phyloP scores from a whole-genome alignment of 1,140 invertebrate species.

The Sarcophaga bullata region DNA sequence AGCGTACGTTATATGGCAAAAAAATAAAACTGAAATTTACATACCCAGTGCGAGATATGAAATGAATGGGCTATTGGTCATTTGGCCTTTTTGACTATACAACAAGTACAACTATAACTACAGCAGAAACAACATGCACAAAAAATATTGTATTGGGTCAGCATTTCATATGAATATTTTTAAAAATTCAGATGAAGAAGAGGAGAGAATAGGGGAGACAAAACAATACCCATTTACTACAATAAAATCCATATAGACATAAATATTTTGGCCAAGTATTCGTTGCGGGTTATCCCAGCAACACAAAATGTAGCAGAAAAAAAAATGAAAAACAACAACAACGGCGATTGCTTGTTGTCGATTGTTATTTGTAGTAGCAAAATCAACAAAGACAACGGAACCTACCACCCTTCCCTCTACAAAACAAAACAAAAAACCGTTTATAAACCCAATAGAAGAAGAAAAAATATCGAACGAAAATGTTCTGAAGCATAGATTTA shows the following conservation, averaged over 20 bases:
- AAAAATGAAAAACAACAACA: slow-evolving; percentile 25
- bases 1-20: not conserved
- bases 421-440: no score
- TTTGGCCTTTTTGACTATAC: slow-evolving; percentile 38
- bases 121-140: not conserved
- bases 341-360: slow-evolving; percentile 34
- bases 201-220: not conserved
- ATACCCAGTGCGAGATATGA: slow-evolving; percentile 37
- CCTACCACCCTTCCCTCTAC: no score
- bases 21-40: slow-evolving; percentile 31
- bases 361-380: slow-evolving; percentile 28
- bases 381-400: not conserved
- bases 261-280: slow-evolving; percentile 38
- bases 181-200: not conserved
- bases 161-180: slow-evolving; percentile 39
- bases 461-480: slow-evolving; percentile 7
- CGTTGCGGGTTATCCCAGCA: slow-evolving; percentile 38
- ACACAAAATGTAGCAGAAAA: not conserved
- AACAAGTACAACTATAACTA: slow-evolving; percentile 21
- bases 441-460: not conserved
- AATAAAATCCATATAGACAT: slow-evolving; percentile 38
- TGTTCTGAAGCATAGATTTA: slow-evolving; percentile 33
- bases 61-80: slow-evolving; percentile 40
- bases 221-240: slow-evolving; percentile 20
- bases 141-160: slow-evolving; percentile 28